Conservation (phyloP, 2,888 invertebrate genomes). For the Hypomecis atomaria region DNA sequence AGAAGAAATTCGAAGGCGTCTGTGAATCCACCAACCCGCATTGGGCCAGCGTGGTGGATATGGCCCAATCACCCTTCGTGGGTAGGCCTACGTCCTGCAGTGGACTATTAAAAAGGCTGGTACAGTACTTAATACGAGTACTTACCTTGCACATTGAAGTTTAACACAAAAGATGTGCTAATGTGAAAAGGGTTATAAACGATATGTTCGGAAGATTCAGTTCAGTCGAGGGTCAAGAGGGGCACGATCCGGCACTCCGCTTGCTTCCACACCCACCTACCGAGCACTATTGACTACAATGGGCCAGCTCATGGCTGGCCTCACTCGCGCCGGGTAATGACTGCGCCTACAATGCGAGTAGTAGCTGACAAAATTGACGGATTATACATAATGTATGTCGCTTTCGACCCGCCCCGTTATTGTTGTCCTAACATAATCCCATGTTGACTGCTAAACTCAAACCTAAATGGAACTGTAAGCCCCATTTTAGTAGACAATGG, state of each 20-base stretch:
- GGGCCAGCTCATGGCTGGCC: conserved; percentile 63
- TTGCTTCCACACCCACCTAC: conserved; percentile 82
- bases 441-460: conserved; percentile 15
- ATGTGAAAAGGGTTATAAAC: conserved; percentile 7
- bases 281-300: conserved; percentile 80
- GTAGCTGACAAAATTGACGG: conserved; percentile 77
- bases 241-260: conserved; percentile 63
- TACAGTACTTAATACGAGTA: too few relatives aligned
- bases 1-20: too few relatives aligned
- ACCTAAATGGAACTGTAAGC: conserved; percentile 12
- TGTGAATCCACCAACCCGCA: too few relatives aligned
- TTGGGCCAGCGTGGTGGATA: too few relatives aligned
- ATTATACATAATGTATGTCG: conserved; percentile 70
- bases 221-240: conserved; percentile 65
- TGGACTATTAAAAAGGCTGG: too few relatives aligned
- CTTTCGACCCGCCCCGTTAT: conserved; percentile 59
- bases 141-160: too few relatives aligned
- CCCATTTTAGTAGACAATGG: conserved; percentile 39
- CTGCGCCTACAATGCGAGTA: conserved; percentile 69
- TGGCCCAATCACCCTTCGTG: too few relatives aligned
- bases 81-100: too few relatives aligned
- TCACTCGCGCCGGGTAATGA: conserved; percentile 59
- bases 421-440: conserved; percentile 51
- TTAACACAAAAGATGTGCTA: too few relatives aligned
- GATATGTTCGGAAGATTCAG: conserved; percentile 40